A percentile compares a stretch with the other conserved stretches of the same genome.
Conservation (phyloP, 2,888 invertebrate species). For the Pseudolycoriella hygida region DNA sequence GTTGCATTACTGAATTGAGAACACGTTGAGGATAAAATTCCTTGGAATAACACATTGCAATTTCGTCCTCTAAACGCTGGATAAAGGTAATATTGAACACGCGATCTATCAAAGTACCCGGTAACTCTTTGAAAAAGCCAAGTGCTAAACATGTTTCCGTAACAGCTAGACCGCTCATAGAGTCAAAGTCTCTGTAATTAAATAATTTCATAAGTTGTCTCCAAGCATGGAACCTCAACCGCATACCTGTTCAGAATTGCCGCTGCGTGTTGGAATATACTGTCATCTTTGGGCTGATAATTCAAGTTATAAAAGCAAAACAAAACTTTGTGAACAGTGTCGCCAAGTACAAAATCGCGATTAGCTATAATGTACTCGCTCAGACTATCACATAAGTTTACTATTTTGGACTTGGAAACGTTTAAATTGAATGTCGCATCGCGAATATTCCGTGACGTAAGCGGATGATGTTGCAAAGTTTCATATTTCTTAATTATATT, state of each 20-base stretch:
- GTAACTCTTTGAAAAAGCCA: slow-evolving; percentile 33
- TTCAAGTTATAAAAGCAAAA: slow-evolving; percentile 33
- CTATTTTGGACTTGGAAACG: slow-evolving; percentile 26
- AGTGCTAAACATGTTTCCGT: slow-evolving; percentile 35
- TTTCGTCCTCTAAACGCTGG: slow-evolving; percentile 37
- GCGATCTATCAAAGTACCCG: slow-evolving; percentile 32
- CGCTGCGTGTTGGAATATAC: slow-evolving; percentile 25
- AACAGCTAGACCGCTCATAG: slow-evolving; percentile 33
- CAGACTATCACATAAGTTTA: slow-evolving; percentile 30
- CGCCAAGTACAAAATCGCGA: slow-evolving; percentile 29
- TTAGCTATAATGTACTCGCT: slow-evolving; percentile 29
- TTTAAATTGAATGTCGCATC: slow-evolving; percentile 29
- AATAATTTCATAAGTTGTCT: too few relatives aligned
- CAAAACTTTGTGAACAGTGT: slow-evolving; percentile 33
- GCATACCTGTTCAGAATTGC: slow-evolving; percentile 30
- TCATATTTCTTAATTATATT: slow-evolving; percentile 24
- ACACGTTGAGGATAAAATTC: slow-evolving; percentile 35
- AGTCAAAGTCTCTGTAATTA: slow-evolving; percentile 35
- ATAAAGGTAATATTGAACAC: slow-evolving; percentile 41
- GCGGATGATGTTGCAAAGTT: slow-evolving; percentile 16
- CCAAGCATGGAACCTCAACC: too few relatives aligned
- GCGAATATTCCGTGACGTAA: slow-evolving; percentile 31
- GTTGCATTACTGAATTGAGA: slow-evolving; percentile 36
- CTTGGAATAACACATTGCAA: slow-evolving; percentile 35
- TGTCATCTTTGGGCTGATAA: slow-evolving; percentile 29